Base-by-base conservation (phyloP, 2,113 vertebrate genomes). In the Polypterus bichir region DNA sequence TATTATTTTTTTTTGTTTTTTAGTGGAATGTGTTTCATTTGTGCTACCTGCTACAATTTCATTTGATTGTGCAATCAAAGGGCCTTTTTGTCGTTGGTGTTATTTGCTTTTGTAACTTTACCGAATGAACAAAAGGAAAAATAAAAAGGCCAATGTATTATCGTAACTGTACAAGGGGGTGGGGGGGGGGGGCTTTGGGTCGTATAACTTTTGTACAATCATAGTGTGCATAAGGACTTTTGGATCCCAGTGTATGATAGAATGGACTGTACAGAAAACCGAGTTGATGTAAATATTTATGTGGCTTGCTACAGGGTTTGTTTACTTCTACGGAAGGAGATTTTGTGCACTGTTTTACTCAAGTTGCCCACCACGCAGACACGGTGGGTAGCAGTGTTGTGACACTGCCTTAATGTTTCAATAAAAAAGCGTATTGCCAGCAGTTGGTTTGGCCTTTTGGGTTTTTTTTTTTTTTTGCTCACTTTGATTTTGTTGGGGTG, bases 221-320 rank as follows among this genome's bases (percentile, higher is more conserved):
- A 72, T 76, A 79, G 73, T 84, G 82, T 77, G 80, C 79, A 70
- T 77, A 78, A 71, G 71, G 77, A 73, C 79, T 77, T 66, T 74
- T 46, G 4, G 67, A 78, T 77, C 82, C 70, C 81, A 73, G 79
- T 71, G 87, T 85, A 73, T 68, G 63, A 81, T 81, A 85, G 77
- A 81, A 51, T 68, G 79, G 83, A 84, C 83, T 91, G 87, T 83
- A 75, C 75, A 81, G 88, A 87, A 81, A 79, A 81, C 74, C 77
- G 78, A 73, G 78, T 74, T 74, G 85, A 83, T 91, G 88, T 89
- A 88, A 83, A 89, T 92, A 89, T 88, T 86, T 74, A 80, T 84
- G 70, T 88, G 72, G 81, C 80, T 88, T 83, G 86, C 88, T 87
- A 68, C 70, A 71, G 82, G 84, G 82, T 85, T 78, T 78, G 81